These are phyloP conservation scores for Enteromius viviparus DNA, from an alignment of 2,797 vertebrate genomes.

Conservation along the genomic window DNA sequence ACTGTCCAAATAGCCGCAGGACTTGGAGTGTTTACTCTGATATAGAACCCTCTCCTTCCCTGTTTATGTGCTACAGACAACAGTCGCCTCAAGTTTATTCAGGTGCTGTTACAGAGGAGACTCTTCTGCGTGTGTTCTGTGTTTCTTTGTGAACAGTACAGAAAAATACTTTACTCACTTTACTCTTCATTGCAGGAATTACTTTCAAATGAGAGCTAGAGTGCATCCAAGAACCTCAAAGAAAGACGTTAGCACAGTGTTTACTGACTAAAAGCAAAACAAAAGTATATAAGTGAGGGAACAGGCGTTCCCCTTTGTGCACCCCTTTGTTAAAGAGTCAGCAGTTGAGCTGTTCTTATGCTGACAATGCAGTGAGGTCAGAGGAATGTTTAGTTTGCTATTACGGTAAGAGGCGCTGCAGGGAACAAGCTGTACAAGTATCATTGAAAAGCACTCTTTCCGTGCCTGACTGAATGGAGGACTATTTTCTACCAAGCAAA, in stretches of 20 bases:
- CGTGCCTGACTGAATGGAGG: not conserved
- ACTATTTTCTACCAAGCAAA: not conserved
- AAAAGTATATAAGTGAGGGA: not conserved
- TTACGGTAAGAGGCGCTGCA: slow-evolving; percentile 21
- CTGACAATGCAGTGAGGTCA: slow-evolving; percentile 28
- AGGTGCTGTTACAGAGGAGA: slow-evolving; percentile 31
- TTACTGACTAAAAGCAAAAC: not conserved
- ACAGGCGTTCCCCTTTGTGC: slow-evolving; percentile 11
- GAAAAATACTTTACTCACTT: not conserved
- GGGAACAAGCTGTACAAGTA: slow-evolving; percentile 26
- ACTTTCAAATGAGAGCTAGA: not conserved
- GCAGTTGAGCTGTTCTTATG: slow-evolving; percentile 31
- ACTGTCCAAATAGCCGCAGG: slow-evolving; percentile 25
- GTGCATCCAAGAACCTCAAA: not conserved
- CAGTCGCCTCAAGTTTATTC: slow-evolving; percentile 45
- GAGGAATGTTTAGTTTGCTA: slow-evolving; percentile 39
- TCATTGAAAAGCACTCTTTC: slow-evolving; percentile 32
- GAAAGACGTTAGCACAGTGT: not conserved
- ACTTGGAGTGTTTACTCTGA: slow-evolving; percentile 51
- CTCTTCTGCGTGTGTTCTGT: not conserved
- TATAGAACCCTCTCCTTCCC: slow-evolving; percentile 28
- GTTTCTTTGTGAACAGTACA: slow-evolving; percentile 22
- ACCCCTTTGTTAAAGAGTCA: slow-evolving; percentile 28
- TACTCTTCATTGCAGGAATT: not conserved
- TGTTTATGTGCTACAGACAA: slow-evolving; percentile 50